Base-by-base conservation (phyloP, 2,113 vertebrate species). In the Pituophis catenifer region DNA sequence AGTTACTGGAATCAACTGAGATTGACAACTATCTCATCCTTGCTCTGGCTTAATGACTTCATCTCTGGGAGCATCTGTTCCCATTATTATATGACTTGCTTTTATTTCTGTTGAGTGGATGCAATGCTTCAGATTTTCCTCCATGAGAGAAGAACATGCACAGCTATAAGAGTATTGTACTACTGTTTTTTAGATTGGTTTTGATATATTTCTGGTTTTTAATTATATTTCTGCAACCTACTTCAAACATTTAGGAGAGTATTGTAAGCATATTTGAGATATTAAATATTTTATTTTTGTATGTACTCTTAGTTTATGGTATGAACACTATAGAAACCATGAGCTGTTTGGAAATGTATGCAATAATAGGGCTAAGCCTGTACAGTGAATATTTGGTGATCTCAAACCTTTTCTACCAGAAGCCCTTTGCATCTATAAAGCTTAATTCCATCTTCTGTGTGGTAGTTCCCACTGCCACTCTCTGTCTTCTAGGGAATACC, bases 1-100 rank as follows among this genome's bases (percentile, higher is more conserved):
- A 91, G 2, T 86, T 93, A n/a, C 48, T 85, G 91, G 50, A 94
- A 92, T 3, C 85, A 54, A 38, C 54, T 75, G 85, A 93, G 93
- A 93, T 1, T 11, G 44, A 52, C 11, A 90, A 55, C n/a, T 10
- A 3, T 90, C 92, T 95, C 55, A 70, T 88, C 26, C 10, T 50
- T 87, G 65, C n/a, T 65, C 75, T 52, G 26, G 48, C 91, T 23
- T 89, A 44, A 91, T 0, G 88, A 94, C 58, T 38, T 92, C 91
- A 92, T 92, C 88, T 70, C 58, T 62, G 62, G 65, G 23, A 29
- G 0, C 0, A 2, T 23, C 21, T 93, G 88, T 13, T 90, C 50
- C 90, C 52, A 0, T 13, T 3, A 11, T 62, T 95, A 10, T 8
- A 11, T 86, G 58, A 8, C n/a, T 52, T 44, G 90, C 38, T 94